Conservation (phyloP, 2,888 invertebrate genomes). For the Epinotia nisella region DNA sequence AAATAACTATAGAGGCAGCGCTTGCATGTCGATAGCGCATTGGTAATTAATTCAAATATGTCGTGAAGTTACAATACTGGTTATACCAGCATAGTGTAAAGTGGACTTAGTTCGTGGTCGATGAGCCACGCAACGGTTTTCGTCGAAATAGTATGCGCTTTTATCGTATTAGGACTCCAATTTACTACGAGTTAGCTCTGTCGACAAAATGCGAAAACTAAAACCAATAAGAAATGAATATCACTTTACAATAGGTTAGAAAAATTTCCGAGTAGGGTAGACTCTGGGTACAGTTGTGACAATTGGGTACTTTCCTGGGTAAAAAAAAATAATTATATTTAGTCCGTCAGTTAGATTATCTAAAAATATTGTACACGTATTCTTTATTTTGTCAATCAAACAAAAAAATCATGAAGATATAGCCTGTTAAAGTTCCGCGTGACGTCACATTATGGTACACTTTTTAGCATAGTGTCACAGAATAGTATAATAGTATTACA, state of each 20-base stretch:
- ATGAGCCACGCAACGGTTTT: constrained; percentile 1
- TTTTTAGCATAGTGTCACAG: too few relatives aligned
- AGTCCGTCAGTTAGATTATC: too few relatives aligned
- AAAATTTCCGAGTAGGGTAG: not conserved
- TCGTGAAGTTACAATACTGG: constrained; percentile 38
- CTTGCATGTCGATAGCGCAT: constrained; percentile 32
- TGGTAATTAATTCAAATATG: constrained; percentile 38
- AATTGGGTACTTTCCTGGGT: too few relatives aligned
- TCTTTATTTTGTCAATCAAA: too few relatives aligned
- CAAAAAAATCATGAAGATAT: too few relatives aligned
- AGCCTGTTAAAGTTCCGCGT: too few relatives aligned
- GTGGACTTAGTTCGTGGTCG: constrained; percentile 29
- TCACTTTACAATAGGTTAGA: too few relatives aligned
- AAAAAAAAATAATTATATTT: too few relatives aligned
- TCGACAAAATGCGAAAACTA: not conserved
- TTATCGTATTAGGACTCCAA: not conserved
- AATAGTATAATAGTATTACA: too few relatives aligned
- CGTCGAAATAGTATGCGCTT: not conserved
- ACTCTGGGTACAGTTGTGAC: too few relatives aligned
- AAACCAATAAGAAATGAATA: not conserved
- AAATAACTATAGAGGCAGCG: not conserved
- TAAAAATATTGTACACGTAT: too few relatives aligned
- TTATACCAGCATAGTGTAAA: constrained; percentile 29
- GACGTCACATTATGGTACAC: too few relatives aligned
- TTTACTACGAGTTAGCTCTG: not conserved